These are phyloP conservation scores for Rapana venosa DNA, from an alignment of 2,888 invertebrate genomes.

Conservation along the genomic window DNA sequence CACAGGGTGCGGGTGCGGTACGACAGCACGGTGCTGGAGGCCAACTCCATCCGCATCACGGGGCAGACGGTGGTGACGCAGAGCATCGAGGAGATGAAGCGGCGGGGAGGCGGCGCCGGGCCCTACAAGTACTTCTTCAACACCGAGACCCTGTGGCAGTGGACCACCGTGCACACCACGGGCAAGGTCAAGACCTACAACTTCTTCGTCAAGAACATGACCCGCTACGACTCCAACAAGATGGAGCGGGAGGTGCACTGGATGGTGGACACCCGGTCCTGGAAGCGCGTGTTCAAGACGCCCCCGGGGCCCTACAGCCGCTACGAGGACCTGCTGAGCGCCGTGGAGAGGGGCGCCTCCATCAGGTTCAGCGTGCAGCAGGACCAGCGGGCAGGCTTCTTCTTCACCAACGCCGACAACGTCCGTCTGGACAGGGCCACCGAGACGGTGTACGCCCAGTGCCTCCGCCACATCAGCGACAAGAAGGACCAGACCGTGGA, in stretches of 20 bases:
- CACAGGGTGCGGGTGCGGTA: constrained; percentile 47
- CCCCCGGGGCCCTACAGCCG: neutral
- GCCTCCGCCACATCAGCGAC: constrained; percentile 49
- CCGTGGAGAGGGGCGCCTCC: constrained; percentile 44
- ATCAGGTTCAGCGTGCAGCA: constrained; percentile 49
- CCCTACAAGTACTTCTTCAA: constrained; percentile 53
- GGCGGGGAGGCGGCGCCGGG: constrained; percentile 28
- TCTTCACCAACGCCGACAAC: constrained; percentile 52
- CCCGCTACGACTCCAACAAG: constrained; percentile 31
- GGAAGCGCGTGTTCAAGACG: constrained; percentile 45
- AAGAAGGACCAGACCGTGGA: constrained; percentile 25
- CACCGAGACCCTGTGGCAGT: constrained; percentile 58
- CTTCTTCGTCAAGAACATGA: constrained; percentile 53
- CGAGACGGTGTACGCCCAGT: constrained; percentile 46
- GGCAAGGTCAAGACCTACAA: constrained; percentile 47
- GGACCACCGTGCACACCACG: constrained; percentile 48
- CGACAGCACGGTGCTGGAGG: constrained; percentile 47
- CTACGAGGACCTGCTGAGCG: constrained; percentile 10
- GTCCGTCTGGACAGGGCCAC: constrained; percentile 40
- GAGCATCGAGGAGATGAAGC: constrained; percentile 57
- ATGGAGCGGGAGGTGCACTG: constrained; percentile 35
- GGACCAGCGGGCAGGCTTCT: constrained; percentile 47
- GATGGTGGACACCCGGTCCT: constrained; percentile 50
- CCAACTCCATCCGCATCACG: constrained; percentile 47
- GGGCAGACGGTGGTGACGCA: constrained; percentile 47